Conservation (phyloP, 1,140 invertebrate genomes). For the Zeugodacus cucurbitae region DNA sequence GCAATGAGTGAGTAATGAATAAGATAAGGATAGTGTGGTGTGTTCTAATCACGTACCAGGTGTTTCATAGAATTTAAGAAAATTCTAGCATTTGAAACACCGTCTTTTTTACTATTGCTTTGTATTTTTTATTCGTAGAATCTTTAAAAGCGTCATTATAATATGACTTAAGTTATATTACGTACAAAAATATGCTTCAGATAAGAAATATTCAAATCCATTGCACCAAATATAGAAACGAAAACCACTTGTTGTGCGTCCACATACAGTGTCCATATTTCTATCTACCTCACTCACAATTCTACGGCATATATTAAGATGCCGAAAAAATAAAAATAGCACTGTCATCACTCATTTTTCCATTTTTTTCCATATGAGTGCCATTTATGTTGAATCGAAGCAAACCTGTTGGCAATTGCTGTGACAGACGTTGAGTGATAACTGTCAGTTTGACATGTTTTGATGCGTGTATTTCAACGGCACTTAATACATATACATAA, state of each 20-base stretch:
- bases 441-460: constrained; percentile 6
- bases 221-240: neutral
- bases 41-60: too few species aligned
- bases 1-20: too few species aligned
- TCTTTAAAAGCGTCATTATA: too few species aligned
- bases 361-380: neutral
- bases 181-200: too few species aligned
- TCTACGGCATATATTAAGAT: neutral
- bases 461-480: neutral
- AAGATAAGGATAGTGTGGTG: too few species aligned
- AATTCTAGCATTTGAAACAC: too few species aligned
- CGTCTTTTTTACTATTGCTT: too few species aligned
- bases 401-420: neutral
- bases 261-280: neutral
- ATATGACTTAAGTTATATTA: too few species aligned
- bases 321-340: neutral
- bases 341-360: neutral
- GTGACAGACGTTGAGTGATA: constrained; percentile 22
- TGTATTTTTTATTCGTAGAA: too few species aligned
- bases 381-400: neutral
- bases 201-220: neutral
- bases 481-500: too few species aligned
- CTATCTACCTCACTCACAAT: neutral
- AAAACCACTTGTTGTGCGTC: neutral
- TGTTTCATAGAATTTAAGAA: too few species aligned